Base-by-base conservation (phyloP, 2,113 vertebrate species). In the Petrocephalus microphthalmus region DNA sequence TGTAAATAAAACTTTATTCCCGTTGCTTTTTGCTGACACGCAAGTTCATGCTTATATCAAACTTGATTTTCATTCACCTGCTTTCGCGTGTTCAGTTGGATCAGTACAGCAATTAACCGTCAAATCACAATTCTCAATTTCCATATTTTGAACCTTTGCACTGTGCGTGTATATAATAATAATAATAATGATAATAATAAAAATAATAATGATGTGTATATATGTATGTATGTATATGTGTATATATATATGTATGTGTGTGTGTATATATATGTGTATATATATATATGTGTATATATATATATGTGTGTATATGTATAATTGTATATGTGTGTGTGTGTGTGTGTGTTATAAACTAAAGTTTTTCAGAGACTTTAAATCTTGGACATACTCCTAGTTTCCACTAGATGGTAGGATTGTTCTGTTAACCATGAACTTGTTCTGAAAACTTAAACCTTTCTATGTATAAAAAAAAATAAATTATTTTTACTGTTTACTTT, bases 371-470 rank as follows among this genome's bases (percentile, higher is more conserved):
- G 7, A 25, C 57, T 64, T 22, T 25, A 84, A 22, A 42, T 56
- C 42, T 3, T 42, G 42, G 42, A 42, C 53, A 5, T 60, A n/a
- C 29, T 45, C 33, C 37, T 86, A n/a, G 47, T 2, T 33, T 20
- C 90, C 92, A 92, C 87, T 89, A 91, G 91, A 67, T 91, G 92
- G 90, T 37, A 91, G 87, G 71, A 71, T 84, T 88, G 81, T 89
- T 49, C 22, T 88, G 52, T n/a, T 88, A n/a, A 29, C 45, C 25
- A 71, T 15, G 25, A 33, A 71, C 64, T 71, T 64, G 67, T 37
- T 37, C 2, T 33, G 1, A 1, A 42, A 42, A 2, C 42, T 42
- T 42, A 42, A n/a, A n/a, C 42, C 3, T 42, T 42, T 42, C 42
- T 42, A 42, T 42, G 42, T 42, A n/a, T n/a, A n/a, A 42, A 42